phyloP scores from a whole-genome alignment of 2,888 invertebrate genomes.

The Lasiommata megera region DNA sequence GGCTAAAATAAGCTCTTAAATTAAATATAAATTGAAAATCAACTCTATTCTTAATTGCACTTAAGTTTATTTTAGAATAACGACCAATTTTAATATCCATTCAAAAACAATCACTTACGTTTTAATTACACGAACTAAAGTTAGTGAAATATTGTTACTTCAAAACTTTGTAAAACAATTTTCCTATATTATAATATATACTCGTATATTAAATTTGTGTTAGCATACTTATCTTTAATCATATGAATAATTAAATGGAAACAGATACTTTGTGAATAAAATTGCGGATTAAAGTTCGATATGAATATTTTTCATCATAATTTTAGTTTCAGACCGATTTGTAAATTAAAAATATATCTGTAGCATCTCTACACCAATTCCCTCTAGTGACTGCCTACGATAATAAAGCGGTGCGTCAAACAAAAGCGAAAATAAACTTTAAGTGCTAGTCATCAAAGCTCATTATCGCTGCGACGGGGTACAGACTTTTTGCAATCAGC shows the following conservation, averaged over 20 bases:
- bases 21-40: neutral
- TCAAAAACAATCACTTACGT: neutral
- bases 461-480: slow-evolving; percentile 30
- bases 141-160: neutral
- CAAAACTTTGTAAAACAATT: neutral
- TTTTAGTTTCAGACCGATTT: slow-evolving; percentile 2
- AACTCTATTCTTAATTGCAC: neutral
- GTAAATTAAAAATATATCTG: slow-evolving; percentile 27
- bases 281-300: neutral
- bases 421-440: slow-evolving; percentile 37
- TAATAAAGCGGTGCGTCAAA: slow-evolving; percentile 58
- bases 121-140: neutral
- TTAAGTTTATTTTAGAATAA: neutral
- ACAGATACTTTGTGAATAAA: too few relatives aligned
- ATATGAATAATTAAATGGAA: too few relatives aligned
- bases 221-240: too few relatives aligned
- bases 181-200: too few relatives aligned
- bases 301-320: neutral
- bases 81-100: neutral
- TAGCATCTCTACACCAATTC: slow-evolving; percentile 45
- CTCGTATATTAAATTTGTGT: neutral
- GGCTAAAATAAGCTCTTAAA: neutral
- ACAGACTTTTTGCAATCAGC: slow-evolving; percentile 65
- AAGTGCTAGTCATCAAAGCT: slow-evolving; percentile 15
- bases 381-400: slow-evolving; percentile 58